These are phyloP conservation scores for Pristionchus entomophagus DNA, from an alignment of 2,888 invertebrate species.

Conservation along the genomic window DNA sequence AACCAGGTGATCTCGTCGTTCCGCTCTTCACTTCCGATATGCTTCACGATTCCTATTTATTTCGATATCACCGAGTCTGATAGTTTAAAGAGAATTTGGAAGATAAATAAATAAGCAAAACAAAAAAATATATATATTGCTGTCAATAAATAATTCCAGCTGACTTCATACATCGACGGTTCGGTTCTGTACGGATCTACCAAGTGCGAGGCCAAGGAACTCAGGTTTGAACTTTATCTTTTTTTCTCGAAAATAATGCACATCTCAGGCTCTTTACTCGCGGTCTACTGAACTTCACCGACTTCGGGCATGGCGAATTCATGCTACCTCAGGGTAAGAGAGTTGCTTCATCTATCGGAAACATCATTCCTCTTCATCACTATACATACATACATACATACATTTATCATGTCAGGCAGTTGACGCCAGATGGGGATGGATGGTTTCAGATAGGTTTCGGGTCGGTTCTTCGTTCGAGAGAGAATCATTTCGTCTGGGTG, in stretches of 20 bases:
- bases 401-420: no score
- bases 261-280: conserved; percentile 83
- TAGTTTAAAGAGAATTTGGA: neutral
- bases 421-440: no score
- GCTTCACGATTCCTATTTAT: neutral
- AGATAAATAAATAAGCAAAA: neutral
- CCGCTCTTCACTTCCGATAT: no score
- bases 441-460: no score
- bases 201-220: conserved; percentile 84
- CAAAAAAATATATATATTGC: no score
- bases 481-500: no score
- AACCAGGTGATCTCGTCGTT: conserved; percentile 54
- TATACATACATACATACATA: no score
- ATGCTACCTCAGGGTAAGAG: conserved; percentile 73
- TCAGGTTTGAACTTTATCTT: neutral
- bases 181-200: conserved; percentile 94
- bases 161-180: conserved; percentile 86
- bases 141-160: conserved; percentile 81
- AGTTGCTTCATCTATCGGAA: conserved; percentile 30
- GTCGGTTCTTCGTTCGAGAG: no score
- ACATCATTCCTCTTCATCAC: no score
- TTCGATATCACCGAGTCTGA: neutral
- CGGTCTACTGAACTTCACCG: conserved; percentile 75
- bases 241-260: conserved; percentile 66
- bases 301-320: conserved; percentile 66